Base-by-base conservation (phyloP, 2,888 invertebrate species). In the Eumerus sabulonum region DNA sequence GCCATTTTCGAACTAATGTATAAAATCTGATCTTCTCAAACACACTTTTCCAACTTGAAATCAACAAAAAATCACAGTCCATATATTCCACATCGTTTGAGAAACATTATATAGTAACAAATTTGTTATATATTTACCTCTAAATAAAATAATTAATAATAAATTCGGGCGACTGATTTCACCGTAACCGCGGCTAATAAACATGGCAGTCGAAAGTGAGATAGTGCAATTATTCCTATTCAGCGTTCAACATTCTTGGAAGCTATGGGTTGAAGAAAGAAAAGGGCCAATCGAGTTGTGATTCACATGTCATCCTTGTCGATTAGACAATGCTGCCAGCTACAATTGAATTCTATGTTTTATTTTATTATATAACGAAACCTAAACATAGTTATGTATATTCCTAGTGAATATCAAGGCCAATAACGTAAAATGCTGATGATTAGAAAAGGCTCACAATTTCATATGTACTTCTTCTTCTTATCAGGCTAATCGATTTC, bases 141-240 rank as follows among this genome's bases (percentile, higher is more conserved):
- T 82, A 83, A 83, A 84, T 82, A 70, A 83, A 83, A 84, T 84
- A 84, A 83, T 82, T 82, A 82, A 76, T 72, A 82, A 82, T 82
- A 27, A 2, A 84, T 84, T 74, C 76, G 82, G 84, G 84, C 84
- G 84, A 85, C 62, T 77, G 73, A 83, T 82, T 84, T 83, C 82
- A 82, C 83, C 82, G 73, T 77, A 83, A 84, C 83, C 84, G 83
- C 85, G 84, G 84, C 82, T 83, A 81, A 83, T 81, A 73, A 84
- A 84, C 85, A 85, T 84, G 84, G 84, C 84, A 83, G 83, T 82
- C 84, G 79, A 83, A 82, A 81, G 81, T 81, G 81, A 82, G 81
- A 79, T 68, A 54, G 73, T 42, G 27, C 38, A 38, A 64, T 54
- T 79, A 42, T 40, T 56, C n/a, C 16, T 18, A 35, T 27, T 27